Conservation (phyloP, 1,140 invertebrate genomes). For the Ceratina calcarata region DNA sequence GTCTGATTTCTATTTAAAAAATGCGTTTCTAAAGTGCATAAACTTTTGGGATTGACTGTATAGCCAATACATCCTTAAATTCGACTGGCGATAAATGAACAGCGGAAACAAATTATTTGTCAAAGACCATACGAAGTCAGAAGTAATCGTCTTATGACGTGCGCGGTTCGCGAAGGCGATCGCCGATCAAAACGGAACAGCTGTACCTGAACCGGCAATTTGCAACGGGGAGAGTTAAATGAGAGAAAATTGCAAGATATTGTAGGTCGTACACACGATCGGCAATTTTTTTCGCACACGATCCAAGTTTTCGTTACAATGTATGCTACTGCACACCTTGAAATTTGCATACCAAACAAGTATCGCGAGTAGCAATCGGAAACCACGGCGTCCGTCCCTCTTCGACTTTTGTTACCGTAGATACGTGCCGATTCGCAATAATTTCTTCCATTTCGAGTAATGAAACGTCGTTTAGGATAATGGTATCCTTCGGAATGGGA, state of each 20-base stretch:
- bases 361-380: neutral
- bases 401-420: too few relatives aligned
- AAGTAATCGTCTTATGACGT: constrained; percentile 33
- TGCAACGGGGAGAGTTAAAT: neutral
- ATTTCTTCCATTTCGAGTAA: neutral
- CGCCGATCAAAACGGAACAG: neutral
- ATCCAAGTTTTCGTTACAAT: constrained; percentile 10
- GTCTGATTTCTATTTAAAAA: too few relatives aligned
- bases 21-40: too few relatives aligned
- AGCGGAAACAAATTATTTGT: neutral
- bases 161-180: neutral
- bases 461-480: neutral
- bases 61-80: too few relatives aligned
- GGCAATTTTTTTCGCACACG: constrained; percentile 23
- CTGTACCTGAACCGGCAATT: neutral
- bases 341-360: constrained; percentile 32
- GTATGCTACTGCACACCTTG: neutral
- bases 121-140: constrained; percentile 42
- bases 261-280: constrained; percentile 7
- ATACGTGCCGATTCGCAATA: neutral
- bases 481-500: neutral
- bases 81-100: too few relatives aligned
- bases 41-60: too few relatives aligned
- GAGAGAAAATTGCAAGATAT: constrained; percentile 54
- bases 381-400: too few relatives aligned